Conservation (phyloP, 2,797 vertebrate species). For the Adrianichthys oophorus region DNA sequence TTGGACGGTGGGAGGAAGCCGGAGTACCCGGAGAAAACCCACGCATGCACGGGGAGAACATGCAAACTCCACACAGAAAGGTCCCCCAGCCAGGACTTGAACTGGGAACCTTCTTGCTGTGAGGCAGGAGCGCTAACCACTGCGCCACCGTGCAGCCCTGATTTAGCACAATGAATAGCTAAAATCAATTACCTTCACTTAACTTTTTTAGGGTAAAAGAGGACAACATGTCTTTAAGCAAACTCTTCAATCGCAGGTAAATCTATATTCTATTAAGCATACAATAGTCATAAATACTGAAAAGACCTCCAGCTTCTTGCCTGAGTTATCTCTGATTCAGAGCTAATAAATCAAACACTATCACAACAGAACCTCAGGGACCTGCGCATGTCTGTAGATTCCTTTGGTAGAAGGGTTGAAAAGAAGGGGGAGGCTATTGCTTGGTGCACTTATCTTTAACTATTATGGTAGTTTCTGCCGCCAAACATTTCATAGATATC, state of each 20-base stretch:
- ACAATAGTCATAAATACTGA: constrained; percentile 33
- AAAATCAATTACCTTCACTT: constrained; percentile 9
- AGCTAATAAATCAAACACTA: constrained; percentile 51
- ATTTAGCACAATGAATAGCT: constrained; percentile 2
- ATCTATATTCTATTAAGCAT: constrained; percentile 33
- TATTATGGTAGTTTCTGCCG: neutral
- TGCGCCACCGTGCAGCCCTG: no score
- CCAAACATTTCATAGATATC: neutral
- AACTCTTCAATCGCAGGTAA: constrained; percentile 23
- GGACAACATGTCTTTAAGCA: constrained; percentile 8
- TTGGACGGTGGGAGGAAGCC: no score
- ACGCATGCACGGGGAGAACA: no score
- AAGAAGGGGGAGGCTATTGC: neutral
- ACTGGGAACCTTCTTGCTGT: no score
- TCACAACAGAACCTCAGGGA: constrained; percentile 62
- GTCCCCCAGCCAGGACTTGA: no score
- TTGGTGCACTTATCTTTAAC: neutral
- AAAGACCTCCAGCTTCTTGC: constrained; percentile 27
- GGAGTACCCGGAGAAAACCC: no score
- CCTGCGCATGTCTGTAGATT: constrained; percentile 34
- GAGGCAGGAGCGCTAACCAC: no score
- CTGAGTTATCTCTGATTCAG: constrained; percentile 49
- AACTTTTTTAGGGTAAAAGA: constrained; percentile 4
- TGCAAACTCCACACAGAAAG: no score
- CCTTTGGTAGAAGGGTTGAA: constrained; percentile 29